Conservation (phyloP, 64 coral and sea anemone genomes). For the Porites lutea region DNA sequence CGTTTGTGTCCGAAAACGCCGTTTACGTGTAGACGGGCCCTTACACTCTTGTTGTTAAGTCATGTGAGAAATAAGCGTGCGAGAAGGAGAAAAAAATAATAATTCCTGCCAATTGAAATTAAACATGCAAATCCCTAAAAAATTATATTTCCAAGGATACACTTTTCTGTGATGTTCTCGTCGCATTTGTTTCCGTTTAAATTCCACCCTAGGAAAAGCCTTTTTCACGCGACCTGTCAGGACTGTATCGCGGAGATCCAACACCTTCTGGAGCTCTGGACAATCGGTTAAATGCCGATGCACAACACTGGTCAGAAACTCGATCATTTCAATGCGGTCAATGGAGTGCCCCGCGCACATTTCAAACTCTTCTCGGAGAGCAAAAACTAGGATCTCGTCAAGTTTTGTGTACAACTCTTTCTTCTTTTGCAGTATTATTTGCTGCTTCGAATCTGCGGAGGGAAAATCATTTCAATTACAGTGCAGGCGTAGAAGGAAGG, state of each 20-base stretch:
- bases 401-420: constrained; percentile 88
- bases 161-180: constrained; percentile 86
- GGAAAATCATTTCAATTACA: not conserved
- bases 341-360: constrained; percentile 68
- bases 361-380: constrained; percentile 87
- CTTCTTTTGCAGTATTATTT: constrained; percentile 61
- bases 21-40: too few relatives aligned
- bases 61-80: too few relatives aligned
- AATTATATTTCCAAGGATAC: constrained; percentile 70
- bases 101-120: too few relatives aligned
- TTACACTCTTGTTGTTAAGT: too few relatives aligned
- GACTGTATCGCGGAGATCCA: constrained; percentile 87
- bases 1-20: too few relatives aligned
- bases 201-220: constrained; percentile 89
- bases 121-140: too few relatives aligned
- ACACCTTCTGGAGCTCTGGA: constrained; percentile 88
- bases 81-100: too few relatives aligned
- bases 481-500: not conserved
- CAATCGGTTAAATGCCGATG: constrained; percentile 58
- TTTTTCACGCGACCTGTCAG: constrained; percentile 83
- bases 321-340: constrained; percentile 82
- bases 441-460: not conserved
- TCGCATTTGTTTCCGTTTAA: constrained; percentile 83
- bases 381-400: constrained; percentile 81
- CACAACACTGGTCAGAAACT: constrained; percentile 80